Evolutionary conservation across 2,888 invertebrate genomes (phyloP).

Genomic region (Actias luna): DNA sequence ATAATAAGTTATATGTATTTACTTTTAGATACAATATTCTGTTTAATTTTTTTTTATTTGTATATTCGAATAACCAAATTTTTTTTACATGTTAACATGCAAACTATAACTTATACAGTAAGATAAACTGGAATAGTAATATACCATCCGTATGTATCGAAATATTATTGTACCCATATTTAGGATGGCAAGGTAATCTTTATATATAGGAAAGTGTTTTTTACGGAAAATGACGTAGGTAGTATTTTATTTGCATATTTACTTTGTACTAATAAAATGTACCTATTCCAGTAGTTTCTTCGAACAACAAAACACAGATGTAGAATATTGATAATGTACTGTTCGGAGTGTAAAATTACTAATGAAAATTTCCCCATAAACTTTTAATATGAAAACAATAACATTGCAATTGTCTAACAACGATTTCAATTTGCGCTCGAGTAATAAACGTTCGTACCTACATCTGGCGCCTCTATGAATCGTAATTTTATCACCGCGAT

Average conservation of each 20-base stretch:
- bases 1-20: too few relatives aligned
- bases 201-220: too few relatives aligned
- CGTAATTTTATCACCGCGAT: constrained; percentile 69
- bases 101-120: too few relatives aligned
- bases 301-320: not conserved
- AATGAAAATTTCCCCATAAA: constrained; percentile 15
- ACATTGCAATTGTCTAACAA: constrained; percentile 60
- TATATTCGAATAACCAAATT: not conserved
- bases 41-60: not conserved
- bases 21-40: not conserved
- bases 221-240: too few relatives aligned
- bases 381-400: constrained; percentile 73
- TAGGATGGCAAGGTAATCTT: too few relatives aligned
- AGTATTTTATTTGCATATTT: too few relatives aligned
- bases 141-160: too few relatives aligned
- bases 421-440: constrained; percentile 69
- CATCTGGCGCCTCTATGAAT: constrained; percentile 72
- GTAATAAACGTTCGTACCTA: constrained; percentile 63
- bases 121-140: too few relatives aligned
- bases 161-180: too few relatives aligned
- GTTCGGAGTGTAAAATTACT: constrained; percentile 8
- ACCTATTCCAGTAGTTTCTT: not conserved
- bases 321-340: not conserved
- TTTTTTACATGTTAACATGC: too few relatives aligned
- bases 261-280: not conserved